Evolutionary conservation across 2,113 vertebrate genomes (phyloP), one percentile per base, ranked within the genome.

Genomic region (Delphinus delphis): DNA sequence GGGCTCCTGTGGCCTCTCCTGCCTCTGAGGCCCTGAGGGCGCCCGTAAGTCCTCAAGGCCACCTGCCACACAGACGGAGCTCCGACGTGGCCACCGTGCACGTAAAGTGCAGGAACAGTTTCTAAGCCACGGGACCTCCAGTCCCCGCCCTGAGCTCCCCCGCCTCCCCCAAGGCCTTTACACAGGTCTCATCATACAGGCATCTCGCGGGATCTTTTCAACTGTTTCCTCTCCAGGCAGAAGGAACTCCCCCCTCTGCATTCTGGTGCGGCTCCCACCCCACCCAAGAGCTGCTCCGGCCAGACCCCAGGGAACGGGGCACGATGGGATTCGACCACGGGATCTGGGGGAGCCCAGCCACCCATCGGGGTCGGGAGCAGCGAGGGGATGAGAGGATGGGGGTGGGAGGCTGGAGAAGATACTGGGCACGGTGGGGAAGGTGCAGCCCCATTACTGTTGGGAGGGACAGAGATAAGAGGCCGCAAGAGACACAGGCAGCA

Each of bases 351-450:
- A 63, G 84, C 12, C n/a, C 50, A 36, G 65, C 58, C 5, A 2
- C 65, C 26, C 47, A 21, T 55, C 1, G 0, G 21, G 36, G 33
- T 38, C 9, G 5, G 0, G 60, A 50, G 58, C 44, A 5, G 18
- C 0, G 5, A 11, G 21, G 3, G 25, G 20, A 17, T 13, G 4
- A n/a, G 23, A 17, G 26, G 21, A 9, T 1, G 0, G 1, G 6
- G 14, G 9, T 3, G 6, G 25, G 28, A 41, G 3, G 31, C 50
- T 38, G 23, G 60, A 60, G 31, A 74, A 41, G 68, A 73, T 18
- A 11, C 15, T 1, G 26, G 38, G 38, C 3, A 0, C 17, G n/a
- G 41, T 0, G 1, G 33, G 70, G n/a, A 83, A 76, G 82, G 63
- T 14, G 14, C 23, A 14, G 5, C 8, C 18, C 23, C 10, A 0